A percentile compares a stretch with the other conserved stretches of the same genome.
These are phyloP conservation scores for Gopherus evgoodei DNA, from an alignment of 2,113 vertebrate species.

Conservation along the genomic window DNA sequence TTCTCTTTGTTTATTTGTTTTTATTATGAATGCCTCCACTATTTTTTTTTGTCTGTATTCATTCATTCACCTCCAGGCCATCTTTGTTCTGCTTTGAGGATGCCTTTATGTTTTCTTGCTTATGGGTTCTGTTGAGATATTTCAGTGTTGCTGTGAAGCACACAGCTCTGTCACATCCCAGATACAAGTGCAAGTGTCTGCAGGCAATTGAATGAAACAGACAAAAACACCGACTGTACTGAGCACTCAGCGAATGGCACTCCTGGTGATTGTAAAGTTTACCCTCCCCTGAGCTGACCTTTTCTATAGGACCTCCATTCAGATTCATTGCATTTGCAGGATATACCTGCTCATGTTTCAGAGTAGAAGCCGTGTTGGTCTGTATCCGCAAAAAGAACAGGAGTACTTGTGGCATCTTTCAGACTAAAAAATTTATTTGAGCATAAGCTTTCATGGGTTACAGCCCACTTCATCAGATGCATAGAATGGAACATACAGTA, in stretches of 20 bases:
- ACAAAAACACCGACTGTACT: rapidly evolving
- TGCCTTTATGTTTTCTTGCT: background rate
- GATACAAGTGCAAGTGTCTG: rapidly evolving
- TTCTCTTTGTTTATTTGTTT: background rate
- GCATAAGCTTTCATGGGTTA: no score
- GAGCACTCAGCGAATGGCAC: background rate
- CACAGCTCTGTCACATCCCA: background rate
- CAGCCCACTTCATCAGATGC: no score
- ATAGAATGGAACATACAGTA: no score
- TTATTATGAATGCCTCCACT: background rate
- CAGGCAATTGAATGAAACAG: rapidly evolving
- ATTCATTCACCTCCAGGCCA: background rate
- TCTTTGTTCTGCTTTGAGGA: background rate
- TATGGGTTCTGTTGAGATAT: rapidly evolving
- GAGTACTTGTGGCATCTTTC: no score
- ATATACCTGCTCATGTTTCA: background rate
- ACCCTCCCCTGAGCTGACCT: background rate
- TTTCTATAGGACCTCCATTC: rapidly evolving
- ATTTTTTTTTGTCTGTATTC: background rate
- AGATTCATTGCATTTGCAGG: background rate
- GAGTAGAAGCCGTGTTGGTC: no score
- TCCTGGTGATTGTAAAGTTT: background rate
- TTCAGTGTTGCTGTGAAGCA: background rate
- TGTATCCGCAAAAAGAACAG: no score
- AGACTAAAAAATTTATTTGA: no score